These are phyloP conservation scores for Amphipyra berbera DNA, from an alignment of 2,888 invertebrate species.

Conservation along the genomic window DNA sequence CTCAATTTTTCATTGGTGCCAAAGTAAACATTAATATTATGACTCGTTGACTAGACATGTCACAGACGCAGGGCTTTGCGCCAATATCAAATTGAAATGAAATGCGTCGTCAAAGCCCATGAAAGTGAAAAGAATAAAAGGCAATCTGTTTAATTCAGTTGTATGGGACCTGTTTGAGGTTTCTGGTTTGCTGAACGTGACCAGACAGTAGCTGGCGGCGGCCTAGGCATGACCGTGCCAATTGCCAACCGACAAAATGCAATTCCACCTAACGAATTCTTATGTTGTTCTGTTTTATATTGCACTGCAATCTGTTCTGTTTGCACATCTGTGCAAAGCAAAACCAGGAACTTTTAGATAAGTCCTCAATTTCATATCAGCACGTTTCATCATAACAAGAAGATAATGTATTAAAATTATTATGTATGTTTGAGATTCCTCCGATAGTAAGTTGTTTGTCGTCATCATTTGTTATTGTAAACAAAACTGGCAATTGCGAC, in stretches of 20 bases:
- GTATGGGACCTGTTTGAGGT: constrained; percentile 83
- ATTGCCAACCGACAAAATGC: constrained; percentile 70
- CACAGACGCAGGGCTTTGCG: constrained; percentile 74
- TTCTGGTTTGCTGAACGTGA: constrained; percentile 87
- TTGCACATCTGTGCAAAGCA: constrained; percentile 39
- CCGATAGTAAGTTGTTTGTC: constrained; percentile 63
- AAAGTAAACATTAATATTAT: constrained; percentile 66
- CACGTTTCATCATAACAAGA: constrained; percentile 40
- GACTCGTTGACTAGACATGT: constrained; percentile 73
- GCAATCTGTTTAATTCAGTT: constrained; percentile 76
- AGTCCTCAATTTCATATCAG: constrained; percentile 34
- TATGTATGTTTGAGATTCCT: constrained; percentile 36
- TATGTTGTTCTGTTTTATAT: constrained; percentile 46
- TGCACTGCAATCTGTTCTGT: constrained; percentile 46
- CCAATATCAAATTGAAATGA: constrained; percentile 71
- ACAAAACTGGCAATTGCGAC: constrained; percentile 69
- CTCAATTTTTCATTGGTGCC: constrained; percentile 43
- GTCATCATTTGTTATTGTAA: constrained; percentile 79
- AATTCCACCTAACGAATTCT: constrained; percentile 67
- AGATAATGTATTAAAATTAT: constrained; percentile 39
- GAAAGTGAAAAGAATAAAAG: constrained; percentile 80
- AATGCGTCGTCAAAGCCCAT: constrained; percentile 72
- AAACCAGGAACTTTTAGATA: constrained; percentile 29
- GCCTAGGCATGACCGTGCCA: constrained; percentile 76
- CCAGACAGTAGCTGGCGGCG: constrained; percentile 79